phyloP scores from a whole-genome alignment of 2,113 vertebrate species.

The Malurus cyaneus region DNA sequence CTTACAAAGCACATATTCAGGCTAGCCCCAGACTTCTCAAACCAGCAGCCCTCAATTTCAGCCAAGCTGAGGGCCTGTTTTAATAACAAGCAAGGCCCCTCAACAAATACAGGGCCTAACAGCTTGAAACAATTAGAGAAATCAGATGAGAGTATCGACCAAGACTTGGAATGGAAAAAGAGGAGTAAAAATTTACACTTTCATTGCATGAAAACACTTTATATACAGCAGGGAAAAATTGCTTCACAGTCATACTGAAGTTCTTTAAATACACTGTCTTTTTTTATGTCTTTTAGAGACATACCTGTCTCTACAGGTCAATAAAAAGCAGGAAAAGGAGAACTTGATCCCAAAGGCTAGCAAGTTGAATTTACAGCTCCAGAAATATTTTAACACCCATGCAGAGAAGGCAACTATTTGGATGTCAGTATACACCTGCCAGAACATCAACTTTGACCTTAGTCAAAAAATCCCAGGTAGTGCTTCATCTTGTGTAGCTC shows the following conservation, averaged over 20 bases:
- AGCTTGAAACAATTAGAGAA: neutral
- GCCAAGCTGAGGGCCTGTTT: neutral
- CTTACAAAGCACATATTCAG: neutral
- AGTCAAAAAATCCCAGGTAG: neutral
- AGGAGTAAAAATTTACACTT: neutral
- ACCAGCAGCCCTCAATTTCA: neutral
- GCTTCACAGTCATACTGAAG: neutral
- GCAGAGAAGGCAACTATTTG: neutral
- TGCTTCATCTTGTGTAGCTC: neutral
- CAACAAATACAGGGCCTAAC: neutral
- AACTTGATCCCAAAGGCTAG: neutral
- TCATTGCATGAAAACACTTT: neutral
- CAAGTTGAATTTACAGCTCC: neutral
- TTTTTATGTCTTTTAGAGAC: neutral
- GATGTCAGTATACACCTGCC: neutral
- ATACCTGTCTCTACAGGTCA: neutral
- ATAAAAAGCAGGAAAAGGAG: neutral
- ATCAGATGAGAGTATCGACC: neutral
- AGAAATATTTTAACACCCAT: neutral
- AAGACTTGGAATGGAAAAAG: neutral
- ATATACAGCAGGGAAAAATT: neutral
- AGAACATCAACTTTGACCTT: neutral
- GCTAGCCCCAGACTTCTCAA: neutral
- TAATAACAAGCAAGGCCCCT: neutral
- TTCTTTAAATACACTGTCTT: neutral